Evolutionary conservation across 30 jellyfish, hydroid and myxozoan species (phyloP).

Genomic region (Haliclystus octoradiatus): DNA sequence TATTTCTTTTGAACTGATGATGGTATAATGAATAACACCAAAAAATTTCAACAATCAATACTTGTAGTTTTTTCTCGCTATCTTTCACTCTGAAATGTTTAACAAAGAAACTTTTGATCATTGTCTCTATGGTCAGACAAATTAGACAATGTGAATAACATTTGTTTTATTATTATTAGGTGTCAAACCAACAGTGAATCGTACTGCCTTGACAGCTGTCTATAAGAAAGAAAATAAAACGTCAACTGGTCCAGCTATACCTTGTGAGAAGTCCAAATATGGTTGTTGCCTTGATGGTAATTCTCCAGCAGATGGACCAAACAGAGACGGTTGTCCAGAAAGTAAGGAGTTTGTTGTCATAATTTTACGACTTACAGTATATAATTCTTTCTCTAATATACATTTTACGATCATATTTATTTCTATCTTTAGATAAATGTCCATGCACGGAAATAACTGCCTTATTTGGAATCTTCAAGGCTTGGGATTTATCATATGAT

Average conservation of each 20-base stretch:
- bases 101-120: no score
- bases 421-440: conserved; percentile 46
- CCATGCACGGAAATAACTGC: conserved; percentile 71
- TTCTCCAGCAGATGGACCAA: conserved; percentile 71
- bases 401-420: background rate
- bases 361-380: background rate
- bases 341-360: conserved; percentile 18
- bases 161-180: no score
- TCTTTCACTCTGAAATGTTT: no score
- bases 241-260: background rate
- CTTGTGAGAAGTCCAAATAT: conserved; percentile 49
- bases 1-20: no score
- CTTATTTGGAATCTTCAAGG: conserved; percentile 52
- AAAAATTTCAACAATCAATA: no score
- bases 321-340: conserved; percentile 87
- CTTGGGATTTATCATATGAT: conserved; percentile 14
- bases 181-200: background rate
- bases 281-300: conserved; percentile 97
- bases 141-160: no score
- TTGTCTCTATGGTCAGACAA: no score
- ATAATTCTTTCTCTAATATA: no score
- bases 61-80: no score
- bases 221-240: background rate
- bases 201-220: background rate
- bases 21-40: no score